Conservation (phyloP, 1,140 invertebrate genomes). For the Drosophila persimilis region DNA sequence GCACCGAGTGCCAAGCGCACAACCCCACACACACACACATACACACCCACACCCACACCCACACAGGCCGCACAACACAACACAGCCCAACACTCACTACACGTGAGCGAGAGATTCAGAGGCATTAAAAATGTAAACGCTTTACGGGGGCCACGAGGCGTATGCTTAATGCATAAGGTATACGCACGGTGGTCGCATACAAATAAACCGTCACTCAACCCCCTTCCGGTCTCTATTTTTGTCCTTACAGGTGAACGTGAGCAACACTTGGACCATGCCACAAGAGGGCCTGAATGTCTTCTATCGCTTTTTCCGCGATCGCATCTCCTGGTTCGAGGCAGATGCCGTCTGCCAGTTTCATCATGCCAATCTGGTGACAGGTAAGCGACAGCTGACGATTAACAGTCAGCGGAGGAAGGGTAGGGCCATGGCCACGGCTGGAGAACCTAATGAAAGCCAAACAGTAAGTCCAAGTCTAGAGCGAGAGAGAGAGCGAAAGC, state of each 20-base stretch:
- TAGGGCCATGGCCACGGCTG: too few species aligned
- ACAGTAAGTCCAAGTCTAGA: constrained; percentile 12
- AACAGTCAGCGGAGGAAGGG: not conserved
- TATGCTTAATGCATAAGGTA: constrained; percentile 75
- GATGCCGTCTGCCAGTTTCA: constrained; percentile 91
- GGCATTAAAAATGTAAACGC: constrained; percentile 76
- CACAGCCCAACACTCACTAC: not conserved
- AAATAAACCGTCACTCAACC: constrained; percentile 31
- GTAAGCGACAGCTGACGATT: constrained; percentile 81
- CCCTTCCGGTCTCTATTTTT: not conserved
- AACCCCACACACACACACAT: not conserved
- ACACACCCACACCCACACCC: too few species aligned
- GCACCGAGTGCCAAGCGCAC: not conserved
- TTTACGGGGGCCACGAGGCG: constrained; percentile 62
- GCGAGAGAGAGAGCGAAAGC: too few species aligned
- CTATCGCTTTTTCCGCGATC: constrained; percentile 90
- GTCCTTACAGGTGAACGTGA: constrained; percentile 87
- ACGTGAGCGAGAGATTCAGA: constrained; percentile 11
- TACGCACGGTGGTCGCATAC: constrained; percentile 53
- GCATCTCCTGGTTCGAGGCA: constrained; percentile 90
- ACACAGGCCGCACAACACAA: not conserved
- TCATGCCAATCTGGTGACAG: constrained; percentile 89
- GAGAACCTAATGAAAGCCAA: constrained; percentile 40
- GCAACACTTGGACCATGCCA: constrained; percentile 89
- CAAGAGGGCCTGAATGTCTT: constrained; percentile 90